These are phyloP conservation scores for Thamnophis sirtalis DNA, from an alignment of 2,113 vertebrate genomes.

Conservation along the genomic window DNA sequence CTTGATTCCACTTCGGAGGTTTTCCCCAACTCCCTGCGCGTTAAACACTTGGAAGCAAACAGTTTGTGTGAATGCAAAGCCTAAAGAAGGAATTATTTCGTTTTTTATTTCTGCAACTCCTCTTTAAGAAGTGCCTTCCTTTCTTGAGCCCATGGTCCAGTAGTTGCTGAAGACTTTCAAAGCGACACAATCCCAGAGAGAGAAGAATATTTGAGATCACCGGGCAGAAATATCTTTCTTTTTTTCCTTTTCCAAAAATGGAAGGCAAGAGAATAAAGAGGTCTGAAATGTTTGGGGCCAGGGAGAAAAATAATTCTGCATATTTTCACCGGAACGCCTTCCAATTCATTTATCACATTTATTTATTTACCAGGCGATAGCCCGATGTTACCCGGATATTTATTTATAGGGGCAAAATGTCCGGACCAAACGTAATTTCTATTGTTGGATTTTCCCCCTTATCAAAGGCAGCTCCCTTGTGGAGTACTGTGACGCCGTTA, in stretches of 20 bases:
- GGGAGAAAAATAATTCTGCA: background rate
- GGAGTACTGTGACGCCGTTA: too few species aligned
- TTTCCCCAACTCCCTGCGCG: background rate
- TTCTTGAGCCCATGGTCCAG: background rate
- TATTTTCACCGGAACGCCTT: background rate
- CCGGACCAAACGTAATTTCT: too few species aligned
- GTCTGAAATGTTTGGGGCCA: background rate
- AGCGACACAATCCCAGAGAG: background rate
- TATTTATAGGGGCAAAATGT: too few species aligned
- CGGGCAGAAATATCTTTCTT: background rate
- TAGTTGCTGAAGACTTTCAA: background rate
- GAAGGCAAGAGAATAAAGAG: background rate
- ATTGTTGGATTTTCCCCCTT: too few species aligned
- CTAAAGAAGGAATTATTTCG: background rate
- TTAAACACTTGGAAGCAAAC: background rate
- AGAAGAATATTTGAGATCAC: background rate
- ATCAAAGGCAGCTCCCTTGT: too few species aligned
- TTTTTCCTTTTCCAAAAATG: background rate
- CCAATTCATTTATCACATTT: background rate
- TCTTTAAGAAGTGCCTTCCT: background rate
- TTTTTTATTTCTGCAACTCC: background rate
- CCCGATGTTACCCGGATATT: too few species aligned
- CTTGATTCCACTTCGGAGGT: background rate
- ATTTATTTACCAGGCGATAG: too few species aligned
- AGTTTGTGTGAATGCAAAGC: background rate